Evolutionary conservation across 2,797 vertebrate genomes (phyloP), one percentile per base, ranked within the genome.

Genomic region (Nyctalus aviator): DNA sequence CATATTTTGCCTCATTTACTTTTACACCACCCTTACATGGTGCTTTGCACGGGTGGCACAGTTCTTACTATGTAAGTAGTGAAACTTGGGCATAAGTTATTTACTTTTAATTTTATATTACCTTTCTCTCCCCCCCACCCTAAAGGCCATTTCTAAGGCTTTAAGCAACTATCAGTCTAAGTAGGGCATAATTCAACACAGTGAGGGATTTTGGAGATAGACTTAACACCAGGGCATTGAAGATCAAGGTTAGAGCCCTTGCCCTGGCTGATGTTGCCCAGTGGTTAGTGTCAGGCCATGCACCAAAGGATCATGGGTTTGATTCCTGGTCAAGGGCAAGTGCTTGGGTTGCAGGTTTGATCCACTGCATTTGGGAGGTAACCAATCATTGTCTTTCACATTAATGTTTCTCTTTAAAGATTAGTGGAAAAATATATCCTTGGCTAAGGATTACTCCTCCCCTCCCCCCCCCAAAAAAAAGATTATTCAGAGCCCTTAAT

Each of bases 171-270:
- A 15, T 91, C 91, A 90, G 88, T 93, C 44, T 93, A 94, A 87
- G 76, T 46, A 95, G 79, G 69, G 37, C 77, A 88, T 76, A 81
- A 95, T 95, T 98, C 86, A 84, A 88, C 78, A 69, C 25, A 66
- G 27, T 57, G 41, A 84, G 83, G 48, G 62, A 75, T 88, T 90
- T 66, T 95, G 53, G 57, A 46, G 35, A 14, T 46, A 95, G 21
- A 84, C 27, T 95, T 94, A 18, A 72, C 88, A 73, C 90, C 91
- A 72, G 32, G 92, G 71, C 72, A 95, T 90, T 88, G 91, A 96
- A 96, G 44, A 64, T 87, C 89, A 89, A 88, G 25, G 72, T n/a
- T 73, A 20, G 8, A 95, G 73, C 53, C 94, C 48, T 68, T 91
- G 59, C 12, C 59, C 59, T 30, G 59, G 27, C 13, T 62, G 59